Evolutionary conservation across 30 jellyfish, hydroid and myxozoan genomes (phyloP), one percentile per base, ranked within the genome.

Genomic region (Hydractinia echinata): DNA sequence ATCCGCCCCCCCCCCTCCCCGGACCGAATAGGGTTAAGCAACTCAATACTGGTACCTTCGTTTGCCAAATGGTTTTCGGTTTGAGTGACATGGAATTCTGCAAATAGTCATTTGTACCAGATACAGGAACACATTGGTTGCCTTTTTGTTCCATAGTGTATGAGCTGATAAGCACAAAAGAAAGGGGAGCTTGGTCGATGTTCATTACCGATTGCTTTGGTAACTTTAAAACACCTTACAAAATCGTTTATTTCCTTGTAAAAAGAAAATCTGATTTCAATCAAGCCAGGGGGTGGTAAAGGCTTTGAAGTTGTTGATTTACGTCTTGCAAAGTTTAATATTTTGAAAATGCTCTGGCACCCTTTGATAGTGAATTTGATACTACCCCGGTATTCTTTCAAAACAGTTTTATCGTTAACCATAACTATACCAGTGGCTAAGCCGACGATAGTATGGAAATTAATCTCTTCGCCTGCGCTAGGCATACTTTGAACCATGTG

Each of bases 231-330:
- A 1, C 69, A 58, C 69, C 69, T 3, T 0, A 16, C 69, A 3
- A 58, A 3, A 58, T 58, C 69, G 69, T 58, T 58, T 0, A 58
- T 58, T 16, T 58, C 3, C 69, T 58, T 58, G 69, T 58, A 11
- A 58, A 58, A 58, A 0, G 69, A 58, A 58, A 58, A 58, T 58
- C 19, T 16, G 19, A 58, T 13, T 58, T 58, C 69, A 11, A 58
- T 13, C 69, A 58, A 58, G 19, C 69, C 69, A 58, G 69, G 69
- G 19, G 69, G 3, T 58, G 0, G 1, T 58, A 58, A 58, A 48
- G 83, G 83, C 39, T 74, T 74, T 10, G 82, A 3, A 74, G 83
- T 1, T 30, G 79, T 74, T 74, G 77, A 14, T 74, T 74, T 74
- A 14, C 78, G 76, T 74, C 48, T 20, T 48, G 4, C 78, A 50